A percentile compares a stretch with the other conserved stretches of the same genome.
These are phyloP conservation scores for Zeus faber DNA, from an alignment of 2,113 vertebrate genomes.

Conservation along the genomic window DNA sequence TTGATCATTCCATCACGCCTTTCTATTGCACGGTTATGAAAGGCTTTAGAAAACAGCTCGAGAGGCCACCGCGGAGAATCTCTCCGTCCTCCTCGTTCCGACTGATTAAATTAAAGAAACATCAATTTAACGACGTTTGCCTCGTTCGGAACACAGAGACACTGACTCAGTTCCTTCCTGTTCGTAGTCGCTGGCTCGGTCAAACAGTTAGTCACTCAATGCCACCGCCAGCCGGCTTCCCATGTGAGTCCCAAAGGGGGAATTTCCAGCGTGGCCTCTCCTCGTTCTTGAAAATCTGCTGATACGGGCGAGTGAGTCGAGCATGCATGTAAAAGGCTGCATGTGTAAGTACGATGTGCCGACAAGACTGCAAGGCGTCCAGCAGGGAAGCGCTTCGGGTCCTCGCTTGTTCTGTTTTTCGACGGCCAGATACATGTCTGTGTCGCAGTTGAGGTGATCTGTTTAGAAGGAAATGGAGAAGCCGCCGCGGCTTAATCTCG, in stretches of 20 bases:
- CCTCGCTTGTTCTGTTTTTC: no score
- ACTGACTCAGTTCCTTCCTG: conserved; percentile 62
- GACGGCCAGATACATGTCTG: no score
- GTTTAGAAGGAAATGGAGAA: no score
- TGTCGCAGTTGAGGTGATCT: no score
- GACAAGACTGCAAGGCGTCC: no score
- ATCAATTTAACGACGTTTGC: conserved; percentile 25
- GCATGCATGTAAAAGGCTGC: no score
- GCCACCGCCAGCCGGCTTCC: no score
- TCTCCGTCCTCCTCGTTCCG: conserved; percentile 12
- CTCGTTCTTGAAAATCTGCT: no score
- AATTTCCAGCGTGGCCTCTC: background rate
- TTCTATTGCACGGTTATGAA: no score
- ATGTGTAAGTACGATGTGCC: background rate
- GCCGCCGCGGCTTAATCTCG: no score
- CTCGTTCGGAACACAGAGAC: conserved; percentile 27
- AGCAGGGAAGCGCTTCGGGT: no score
- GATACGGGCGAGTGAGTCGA: background rate
- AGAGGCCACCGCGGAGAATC: background rate
- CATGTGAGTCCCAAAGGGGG: background rate
- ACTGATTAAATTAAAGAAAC: conserved; percentile 33
- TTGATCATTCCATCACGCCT: background rate
- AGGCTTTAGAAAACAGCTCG: no score
- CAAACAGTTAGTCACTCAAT: conserved; percentile 37
- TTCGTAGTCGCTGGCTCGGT: conserved; percentile 6